Evolutionary conservation across 2,113 vertebrate species (phyloP), one percentile per base, ranked within the genome.

Genomic region (Hippocampus comes): DNA sequence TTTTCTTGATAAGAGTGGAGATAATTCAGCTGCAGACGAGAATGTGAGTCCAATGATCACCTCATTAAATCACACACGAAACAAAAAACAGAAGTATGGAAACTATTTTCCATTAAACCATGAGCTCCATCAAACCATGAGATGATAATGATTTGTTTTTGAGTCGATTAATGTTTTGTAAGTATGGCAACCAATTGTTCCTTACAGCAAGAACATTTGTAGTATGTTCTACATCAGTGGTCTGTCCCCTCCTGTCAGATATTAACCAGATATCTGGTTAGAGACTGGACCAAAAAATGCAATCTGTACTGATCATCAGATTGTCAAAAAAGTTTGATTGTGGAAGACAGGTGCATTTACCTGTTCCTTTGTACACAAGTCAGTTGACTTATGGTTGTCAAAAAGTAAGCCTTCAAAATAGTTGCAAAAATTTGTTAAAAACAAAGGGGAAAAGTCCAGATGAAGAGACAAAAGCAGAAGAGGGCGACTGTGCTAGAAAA

Each of bases 31-130:
- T 60, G 49, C 15, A 4, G 80, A 78, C 34, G 81, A 86, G 64
- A 83, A 80, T 68, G 89, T 87, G 72, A 83, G 88, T 87, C 74
- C 75, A 42, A 21, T 61, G n/a, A 49, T 42, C 1, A n/a, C n/a
- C n/a, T 48, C n/a, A 9, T 38, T 9, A 66, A 66, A 14, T 9
- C 9, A n/a, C 6, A 38, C 34, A 63, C 34, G 11, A 30, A 18
- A n/a, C 9, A 9, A 4, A 11, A 23, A 55, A 51, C 5, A 4
- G 5, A 20, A n/a, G 8, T 55, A 55, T 10, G 21, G 9, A 23
- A 55, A 10, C 9, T 41, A 18, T 41, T 41, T 63, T 63, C 34
- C 60, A 34, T 30, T 17, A 61, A 59, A 25, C n/a, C 23, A 11
- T 43, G 42, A 43, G 42, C 42, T 43, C 42, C 42, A 43, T 9